These are phyloP conservation scores for Eristalis arbustorum DNA, from an alignment of 2,888 invertebrate genomes.

Conservation along the genomic window DNA sequence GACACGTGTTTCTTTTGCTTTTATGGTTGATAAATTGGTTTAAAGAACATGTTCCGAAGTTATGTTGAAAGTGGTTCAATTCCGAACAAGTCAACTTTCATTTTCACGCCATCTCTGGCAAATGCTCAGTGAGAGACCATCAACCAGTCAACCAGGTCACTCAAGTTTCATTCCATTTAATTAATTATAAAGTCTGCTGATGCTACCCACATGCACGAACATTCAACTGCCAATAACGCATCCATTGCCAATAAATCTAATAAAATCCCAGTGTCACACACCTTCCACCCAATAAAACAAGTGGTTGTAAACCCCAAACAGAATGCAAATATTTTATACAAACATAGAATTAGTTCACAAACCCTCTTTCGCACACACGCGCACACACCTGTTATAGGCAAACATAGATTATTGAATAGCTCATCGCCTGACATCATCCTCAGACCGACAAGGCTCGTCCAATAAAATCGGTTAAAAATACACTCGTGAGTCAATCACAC, in stretches of 20 bases:
- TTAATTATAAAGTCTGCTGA: background rate
- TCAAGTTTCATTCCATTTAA: background rate
- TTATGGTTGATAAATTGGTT: too few species aligned
- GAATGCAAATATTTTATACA: background rate
- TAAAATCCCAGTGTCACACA: background rate
- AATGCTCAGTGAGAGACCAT: too few species aligned
- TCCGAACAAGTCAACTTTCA: background rate
- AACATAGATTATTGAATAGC: conserved; percentile 7
- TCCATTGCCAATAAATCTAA: background rate
- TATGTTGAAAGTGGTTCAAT: background rate
- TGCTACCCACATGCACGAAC: background rate
- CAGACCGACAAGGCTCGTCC: conserved; percentile 31
- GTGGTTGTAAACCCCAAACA: background rate
- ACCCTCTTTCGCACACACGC: conserved; percentile 18
- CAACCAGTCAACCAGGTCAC: background rate
- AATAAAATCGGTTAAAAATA: conserved; percentile 56
- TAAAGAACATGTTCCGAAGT: too few species aligned
- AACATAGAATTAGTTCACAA: conserved; percentile 29
- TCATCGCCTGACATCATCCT: conserved; percentile 62
- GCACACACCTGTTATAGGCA: background rate
- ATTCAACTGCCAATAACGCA: background rate
- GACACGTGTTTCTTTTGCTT: too few species aligned
- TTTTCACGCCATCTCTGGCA: too few species aligned
- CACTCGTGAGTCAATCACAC: conserved; percentile 53
- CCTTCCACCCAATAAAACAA: background rate